Base-by-base conservation (phyloP, 2,797 vertebrate species). In the Echeneis naucrates region DNA sequence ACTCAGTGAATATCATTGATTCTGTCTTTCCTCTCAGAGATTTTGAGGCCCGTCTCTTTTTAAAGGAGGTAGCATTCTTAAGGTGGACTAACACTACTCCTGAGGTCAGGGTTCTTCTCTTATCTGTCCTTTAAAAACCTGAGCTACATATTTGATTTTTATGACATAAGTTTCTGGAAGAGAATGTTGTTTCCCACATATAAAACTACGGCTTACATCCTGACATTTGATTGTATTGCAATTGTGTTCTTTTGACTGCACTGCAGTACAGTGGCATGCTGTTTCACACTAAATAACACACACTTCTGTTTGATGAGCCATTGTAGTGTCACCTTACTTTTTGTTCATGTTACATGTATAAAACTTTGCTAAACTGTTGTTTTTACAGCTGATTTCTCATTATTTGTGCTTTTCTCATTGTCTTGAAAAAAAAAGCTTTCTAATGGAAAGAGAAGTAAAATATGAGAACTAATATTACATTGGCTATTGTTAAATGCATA, bases 171-270 rank as follows among this genome's bases (percentile, higher is more conserved):
- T 77, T 74, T 68, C 56, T 69, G 52, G 21, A 62, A 30, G 75
- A 33, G 51, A 79, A 85, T 68, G 73, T 73, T 82, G 62, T 37
- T 69, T 32, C 19, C 55, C 44, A 56, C 67, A 45, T 58, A 38
- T 47, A 67, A 26, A 75, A 47, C 48, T 37, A 59, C 40, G 54
- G 45, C 79, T 61, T 62, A 82, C 79, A 74, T 68, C 69, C 73
- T 89, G 93, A 94, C 92, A 67, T 91, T 79, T 92, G 93, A 93
- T 94, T 94, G 93, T 91, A 89, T 65, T 82, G 74, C 69, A 66
- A 86, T 77, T 72, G 58, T 83, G 47, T 85, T 80, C 8, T 1
- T 74, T 80, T 71, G 58, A 68, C 67, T 85, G 72, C 82, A 27
- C 68, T 66, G 60, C 68, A 75, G 68, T 80, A 75, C 80, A 80